These are phyloP conservation scores for Nasua narica DNA, from an alignment of 2,797 vertebrate genomes.

Conservation along the genomic window DNA sequence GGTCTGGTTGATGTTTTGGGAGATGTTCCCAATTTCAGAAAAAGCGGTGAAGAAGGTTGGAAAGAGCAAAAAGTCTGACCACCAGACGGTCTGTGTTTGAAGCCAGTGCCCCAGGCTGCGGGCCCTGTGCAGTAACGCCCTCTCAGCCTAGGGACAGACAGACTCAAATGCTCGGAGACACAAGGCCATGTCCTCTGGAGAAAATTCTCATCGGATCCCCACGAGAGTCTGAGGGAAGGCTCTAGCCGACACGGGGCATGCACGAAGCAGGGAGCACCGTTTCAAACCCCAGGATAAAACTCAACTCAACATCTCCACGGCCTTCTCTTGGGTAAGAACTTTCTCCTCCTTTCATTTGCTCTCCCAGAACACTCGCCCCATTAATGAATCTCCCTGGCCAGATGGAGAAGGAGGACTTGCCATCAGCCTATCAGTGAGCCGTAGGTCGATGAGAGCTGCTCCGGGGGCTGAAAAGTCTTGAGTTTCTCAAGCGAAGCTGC, in stretches of 20 bases:
- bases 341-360: background rate
- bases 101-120: background rate
- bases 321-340: background rate
- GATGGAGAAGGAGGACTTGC: background rate
- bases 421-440: background rate
- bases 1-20: slow-evolving; percentile 17
- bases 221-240: background rate
- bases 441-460: background rate
- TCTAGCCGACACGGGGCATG: background rate
- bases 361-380: background rate
- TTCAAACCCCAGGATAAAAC: background rate
- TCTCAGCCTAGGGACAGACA: background rate
- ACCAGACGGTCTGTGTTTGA: background rate
- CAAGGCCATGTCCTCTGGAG: background rate
- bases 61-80: background rate
- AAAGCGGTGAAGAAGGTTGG: slow-evolving; percentile 1
- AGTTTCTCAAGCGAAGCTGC: background rate
- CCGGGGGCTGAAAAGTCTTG: background rate
- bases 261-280: background rate
- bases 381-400: background rate
- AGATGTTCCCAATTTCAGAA: slow-evolving; percentile 44
- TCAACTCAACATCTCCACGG: background rate
- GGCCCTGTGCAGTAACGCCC: background rate
- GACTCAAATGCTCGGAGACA: background rate
- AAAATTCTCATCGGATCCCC: background rate